Percentiles rank a stretch among this genome's conserved stretches.
Conservation (phyloP, 2,888 invertebrate species). For the Eristalis tenax region DNA sequence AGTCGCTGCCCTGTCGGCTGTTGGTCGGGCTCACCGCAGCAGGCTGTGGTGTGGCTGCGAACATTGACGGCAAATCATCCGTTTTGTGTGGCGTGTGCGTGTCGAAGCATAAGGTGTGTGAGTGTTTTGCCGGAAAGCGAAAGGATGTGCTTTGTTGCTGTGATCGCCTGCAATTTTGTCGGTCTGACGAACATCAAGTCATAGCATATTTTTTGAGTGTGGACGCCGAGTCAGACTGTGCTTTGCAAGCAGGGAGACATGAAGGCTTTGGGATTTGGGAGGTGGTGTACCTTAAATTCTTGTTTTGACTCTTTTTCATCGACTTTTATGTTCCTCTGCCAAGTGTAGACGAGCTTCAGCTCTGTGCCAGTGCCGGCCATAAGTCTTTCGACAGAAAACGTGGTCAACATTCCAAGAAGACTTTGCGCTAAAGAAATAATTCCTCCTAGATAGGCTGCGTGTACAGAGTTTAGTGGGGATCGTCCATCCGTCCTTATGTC, state of each 20-base stretch:
- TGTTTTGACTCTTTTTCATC: too few species aligned
- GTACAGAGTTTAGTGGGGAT: too few species aligned
- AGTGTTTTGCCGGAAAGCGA: slow-evolving; percentile 47
- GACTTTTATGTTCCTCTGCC: too few species aligned
- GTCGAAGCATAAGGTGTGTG: slow-evolving; percentile 7
- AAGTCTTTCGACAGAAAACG: too few species aligned
- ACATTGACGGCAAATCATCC: slow-evolving; percentile 58
- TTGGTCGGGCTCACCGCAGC: neutral
- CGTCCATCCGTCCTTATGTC: too few species aligned
- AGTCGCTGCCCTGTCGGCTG: slow-evolving; percentile 25
- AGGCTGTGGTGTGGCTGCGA: slow-evolving; percentile 26
- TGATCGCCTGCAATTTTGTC: slow-evolving; percentile 52
- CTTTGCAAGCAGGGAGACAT: neutral
- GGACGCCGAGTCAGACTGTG: slow-evolving; percentile 25
- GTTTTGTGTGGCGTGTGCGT: slow-evolving; percentile 8
- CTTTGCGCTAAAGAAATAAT: too few species aligned
- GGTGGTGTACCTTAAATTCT: too few species aligned
- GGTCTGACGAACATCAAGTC: slow-evolving; percentile 39
- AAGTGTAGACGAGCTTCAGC: too few species aligned
- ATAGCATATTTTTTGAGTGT: slow-evolving; percentile 33
- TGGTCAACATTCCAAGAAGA: too few species aligned
- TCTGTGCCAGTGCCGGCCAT: too few species aligned
- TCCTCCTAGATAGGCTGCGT: too few species aligned
- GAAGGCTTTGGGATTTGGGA: too few species aligned
- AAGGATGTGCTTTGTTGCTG: slow-evolving; percentile 51